Evolutionary conservation across 2,797 vertebrate species (phyloP).

Genomic region (Telmatherina bonti): DNA sequence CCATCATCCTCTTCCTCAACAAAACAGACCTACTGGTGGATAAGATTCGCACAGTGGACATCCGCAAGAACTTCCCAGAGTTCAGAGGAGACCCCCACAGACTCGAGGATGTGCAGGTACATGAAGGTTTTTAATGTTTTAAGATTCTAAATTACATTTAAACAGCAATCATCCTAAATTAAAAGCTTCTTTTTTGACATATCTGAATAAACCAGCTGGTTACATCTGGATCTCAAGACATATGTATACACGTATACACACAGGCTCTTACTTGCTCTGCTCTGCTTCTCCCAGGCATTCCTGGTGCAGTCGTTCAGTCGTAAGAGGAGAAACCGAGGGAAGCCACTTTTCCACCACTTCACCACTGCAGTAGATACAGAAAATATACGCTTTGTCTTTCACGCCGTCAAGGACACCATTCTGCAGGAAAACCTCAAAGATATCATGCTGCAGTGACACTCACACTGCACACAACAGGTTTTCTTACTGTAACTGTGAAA

Average conservation of each 20-base stretch:
- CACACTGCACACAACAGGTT: constrained; percentile 6
- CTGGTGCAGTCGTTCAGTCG: constrained; percentile 95
- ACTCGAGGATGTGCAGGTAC: constrained; percentile 91
- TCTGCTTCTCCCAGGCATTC: constrained; percentile 81
- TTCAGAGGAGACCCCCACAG: constrained; percentile 90
- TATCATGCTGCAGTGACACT: constrained; percentile 95
- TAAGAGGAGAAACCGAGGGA: constrained; percentile 92
- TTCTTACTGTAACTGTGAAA: constrained; percentile 58
- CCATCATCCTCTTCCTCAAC: constrained; percentile 98
- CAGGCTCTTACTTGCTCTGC: constrained; percentile 6
- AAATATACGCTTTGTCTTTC: constrained; percentile 97
- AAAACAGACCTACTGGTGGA: constrained; percentile 96
- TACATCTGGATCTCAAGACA: neutral
- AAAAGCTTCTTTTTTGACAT: neutral
- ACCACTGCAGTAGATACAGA: constrained; percentile 97
- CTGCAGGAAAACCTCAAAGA: constrained; percentile 97
- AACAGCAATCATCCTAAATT: neutral
- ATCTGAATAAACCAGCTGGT: neutral
- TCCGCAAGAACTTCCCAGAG: constrained; percentile 94
- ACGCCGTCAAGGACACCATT: constrained; percentile 98
- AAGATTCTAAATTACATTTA: neutral
- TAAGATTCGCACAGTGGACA: constrained; percentile 92
- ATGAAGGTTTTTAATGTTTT: neutral
- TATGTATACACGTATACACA: neutral
- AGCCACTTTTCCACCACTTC: constrained; percentile 97